Percentiles rank a stretch among this genome's conserved stretches.
These are phyloP conservation scores for Chamaetylas fuelleborni DNA, from an alignment of 2,113 vertebrate species.

Conservation along the genomic window DNA sequence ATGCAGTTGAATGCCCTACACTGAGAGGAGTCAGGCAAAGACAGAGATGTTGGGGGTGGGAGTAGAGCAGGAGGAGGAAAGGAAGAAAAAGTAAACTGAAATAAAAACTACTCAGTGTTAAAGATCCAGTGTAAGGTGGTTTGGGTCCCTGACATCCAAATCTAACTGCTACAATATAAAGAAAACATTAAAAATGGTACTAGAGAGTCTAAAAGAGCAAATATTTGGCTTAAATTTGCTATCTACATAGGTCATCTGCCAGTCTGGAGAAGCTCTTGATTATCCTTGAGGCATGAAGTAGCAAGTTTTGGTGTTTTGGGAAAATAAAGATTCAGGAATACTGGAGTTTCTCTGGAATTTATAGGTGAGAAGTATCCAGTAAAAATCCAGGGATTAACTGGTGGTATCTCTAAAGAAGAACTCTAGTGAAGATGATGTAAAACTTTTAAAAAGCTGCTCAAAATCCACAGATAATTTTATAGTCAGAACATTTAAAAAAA, in stretches of 20 bases:
- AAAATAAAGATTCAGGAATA: background rate
- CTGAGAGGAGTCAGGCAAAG: background rate
- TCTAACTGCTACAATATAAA: background rate
- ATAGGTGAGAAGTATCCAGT: background rate
- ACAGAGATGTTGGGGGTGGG: background rate
- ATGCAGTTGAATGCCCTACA: background rate
- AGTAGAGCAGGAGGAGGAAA: background rate
- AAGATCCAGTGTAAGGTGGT: background rate
- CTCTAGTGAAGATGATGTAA: background rate
- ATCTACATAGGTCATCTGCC: background rate
- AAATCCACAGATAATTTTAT: background rate
- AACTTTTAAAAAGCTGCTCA: background rate
- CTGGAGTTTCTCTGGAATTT: background rate
- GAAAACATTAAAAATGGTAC: background rate
- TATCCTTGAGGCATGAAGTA: background rate
- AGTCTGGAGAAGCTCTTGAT: background rate
- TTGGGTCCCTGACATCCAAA: background rate
- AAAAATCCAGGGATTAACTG: background rate
- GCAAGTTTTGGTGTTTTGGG: background rate
- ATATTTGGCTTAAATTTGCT: background rate
- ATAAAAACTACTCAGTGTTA: background rate
- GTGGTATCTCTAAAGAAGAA: background rate
- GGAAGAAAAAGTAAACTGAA: background rate
- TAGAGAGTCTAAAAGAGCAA: background rate
- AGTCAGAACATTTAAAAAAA: background rate